Evolutionary conservation across 2,797 vertebrate genomes (phyloP).

Genomic region (Periparus ater): DNA sequence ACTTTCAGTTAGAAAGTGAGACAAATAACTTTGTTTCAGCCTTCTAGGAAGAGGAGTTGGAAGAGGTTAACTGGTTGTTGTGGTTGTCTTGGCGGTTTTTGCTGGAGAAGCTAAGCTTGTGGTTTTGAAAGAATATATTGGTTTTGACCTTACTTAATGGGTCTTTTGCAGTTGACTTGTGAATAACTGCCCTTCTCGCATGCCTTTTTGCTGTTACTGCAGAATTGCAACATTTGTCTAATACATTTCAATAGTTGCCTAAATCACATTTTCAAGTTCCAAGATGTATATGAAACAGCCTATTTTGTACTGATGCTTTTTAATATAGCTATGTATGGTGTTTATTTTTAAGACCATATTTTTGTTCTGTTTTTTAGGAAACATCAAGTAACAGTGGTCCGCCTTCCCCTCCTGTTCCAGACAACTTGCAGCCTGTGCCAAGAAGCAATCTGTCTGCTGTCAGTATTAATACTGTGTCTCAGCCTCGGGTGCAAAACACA

Average conservation of each 20-base stretch:
- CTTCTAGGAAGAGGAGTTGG: background rate
- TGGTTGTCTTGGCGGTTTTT: background rate
- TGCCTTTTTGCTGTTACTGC: background rate
- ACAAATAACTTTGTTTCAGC: background rate
- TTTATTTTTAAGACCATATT: background rate
- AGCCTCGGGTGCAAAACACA: conserved; percentile 77
- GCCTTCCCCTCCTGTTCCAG: conserved; percentile 81
- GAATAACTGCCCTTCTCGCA: background rate
- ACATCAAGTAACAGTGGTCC: conserved; percentile 82
- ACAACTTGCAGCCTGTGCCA: conserved; percentile 73
- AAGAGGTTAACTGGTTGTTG: background rate
- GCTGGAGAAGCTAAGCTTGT: background rate
- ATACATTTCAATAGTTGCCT: background rate
- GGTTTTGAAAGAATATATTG: background rate
- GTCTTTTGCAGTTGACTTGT: background rate
- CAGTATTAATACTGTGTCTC: conserved; percentile 86
- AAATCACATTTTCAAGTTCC: background rate
- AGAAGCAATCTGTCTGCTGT: conserved; percentile 85
- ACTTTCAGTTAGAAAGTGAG: background rate
- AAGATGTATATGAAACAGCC: background rate
- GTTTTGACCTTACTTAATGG: background rate
- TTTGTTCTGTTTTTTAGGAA: conserved; percentile 74
- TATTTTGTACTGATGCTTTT: background rate
- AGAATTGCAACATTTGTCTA: background rate
- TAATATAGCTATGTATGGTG: background rate